These are phyloP conservation scores for Telmatochromis sp. DNA, from an alignment of 2,113 vertebrate species.

Conservation along the genomic window DNA sequence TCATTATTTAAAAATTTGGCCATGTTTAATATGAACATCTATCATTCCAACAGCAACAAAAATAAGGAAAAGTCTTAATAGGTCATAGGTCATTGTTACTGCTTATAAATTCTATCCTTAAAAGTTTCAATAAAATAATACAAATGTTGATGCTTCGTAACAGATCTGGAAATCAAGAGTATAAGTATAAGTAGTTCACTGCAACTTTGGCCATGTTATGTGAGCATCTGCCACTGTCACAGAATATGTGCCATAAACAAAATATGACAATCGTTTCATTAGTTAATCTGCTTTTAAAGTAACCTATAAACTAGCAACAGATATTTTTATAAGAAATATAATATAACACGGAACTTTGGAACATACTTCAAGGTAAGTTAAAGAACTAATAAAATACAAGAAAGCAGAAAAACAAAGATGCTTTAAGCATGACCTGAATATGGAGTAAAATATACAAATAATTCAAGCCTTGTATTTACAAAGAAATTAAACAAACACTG, in stretches of 20 bases:
- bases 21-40: background rate
- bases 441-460: background rate
- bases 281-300: background rate
- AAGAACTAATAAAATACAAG: background rate
- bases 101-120: background rate
- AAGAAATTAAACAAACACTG: background rate
- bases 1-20: background rate
- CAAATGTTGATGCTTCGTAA: background rate
- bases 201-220: accelerated
- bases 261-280: background rate
- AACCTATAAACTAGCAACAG: background rate
- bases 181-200: background rate
- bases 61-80: background rate
- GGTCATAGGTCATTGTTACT: background rate
- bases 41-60: background rate
- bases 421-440: background rate
- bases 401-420: background rate
- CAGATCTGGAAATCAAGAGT: background rate
- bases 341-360: background rate
- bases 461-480: background rate
- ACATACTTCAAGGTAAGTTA: background rate
- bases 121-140: background rate
- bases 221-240: background rate
- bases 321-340: background rate
- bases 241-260: background rate